Evolutionary conservation across 92 coral and sea anemone species (phyloP).

Genomic region (Umimayanthus kanabou): DNA sequence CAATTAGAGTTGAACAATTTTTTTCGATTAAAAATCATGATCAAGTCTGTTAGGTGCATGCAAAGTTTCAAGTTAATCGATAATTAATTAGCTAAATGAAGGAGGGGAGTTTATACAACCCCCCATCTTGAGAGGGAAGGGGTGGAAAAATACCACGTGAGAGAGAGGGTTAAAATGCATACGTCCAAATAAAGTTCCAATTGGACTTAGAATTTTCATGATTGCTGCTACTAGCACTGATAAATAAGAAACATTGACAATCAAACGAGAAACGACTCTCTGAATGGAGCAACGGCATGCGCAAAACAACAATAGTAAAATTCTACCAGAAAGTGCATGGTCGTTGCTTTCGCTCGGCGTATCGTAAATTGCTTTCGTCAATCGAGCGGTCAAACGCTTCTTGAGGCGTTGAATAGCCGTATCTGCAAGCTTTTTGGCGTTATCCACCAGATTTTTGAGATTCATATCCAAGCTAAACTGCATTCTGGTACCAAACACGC

Average conservation of each 20-base stretch:
- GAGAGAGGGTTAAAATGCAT: no score
- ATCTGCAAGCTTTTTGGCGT: slow-evolving; percentile 60
- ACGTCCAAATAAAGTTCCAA: not conserved
- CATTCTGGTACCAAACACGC: slow-evolving; percentile 62
- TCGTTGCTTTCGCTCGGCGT: slow-evolving; percentile 69
- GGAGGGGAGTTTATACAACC: no score
- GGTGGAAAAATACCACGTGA: no score
- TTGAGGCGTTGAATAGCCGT: slow-evolving; percentile 65
- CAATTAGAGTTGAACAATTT: no score
- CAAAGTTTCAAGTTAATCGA: no score
- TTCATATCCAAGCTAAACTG: slow-evolving; percentile 74
- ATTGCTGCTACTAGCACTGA: not conserved
- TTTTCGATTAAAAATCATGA: no score
- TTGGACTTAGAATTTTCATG: no score
- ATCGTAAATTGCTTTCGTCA: slow-evolving; percentile 69
- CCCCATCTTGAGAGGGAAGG: no score
- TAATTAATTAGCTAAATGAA: no score
- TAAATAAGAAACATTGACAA: no score
- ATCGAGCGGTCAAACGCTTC: slow-evolving; percentile 60
- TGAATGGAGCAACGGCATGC: not conserved
- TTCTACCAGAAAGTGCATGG: slow-evolving; percentile 68
- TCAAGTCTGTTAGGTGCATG: no score
- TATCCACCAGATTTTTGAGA: slow-evolving; percentile 64
- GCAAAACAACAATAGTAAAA: not conserved
- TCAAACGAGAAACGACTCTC: not conserved